Base-by-base conservation (phyloP, 2,797 vertebrate genomes). In the Threskiornis aethiopicus region DNA sequence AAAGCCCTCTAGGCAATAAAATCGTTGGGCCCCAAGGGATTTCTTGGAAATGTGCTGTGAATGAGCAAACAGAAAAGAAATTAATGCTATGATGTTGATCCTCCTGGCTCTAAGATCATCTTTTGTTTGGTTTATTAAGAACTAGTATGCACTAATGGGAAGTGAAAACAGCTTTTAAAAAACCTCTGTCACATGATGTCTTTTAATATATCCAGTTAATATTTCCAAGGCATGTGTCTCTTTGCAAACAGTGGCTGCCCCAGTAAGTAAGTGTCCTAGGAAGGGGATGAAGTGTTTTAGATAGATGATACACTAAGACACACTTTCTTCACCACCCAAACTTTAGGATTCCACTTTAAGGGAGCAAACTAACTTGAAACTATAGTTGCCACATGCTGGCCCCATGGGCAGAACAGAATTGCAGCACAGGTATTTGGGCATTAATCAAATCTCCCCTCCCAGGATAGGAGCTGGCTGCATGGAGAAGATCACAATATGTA, bases 61-160 rank as follows among this genome's bases (percentile, higher is more conserved):
- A 85, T 91, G 82, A 93, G 70, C 47, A 89, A 95, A 87, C 13
- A 93, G 73, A 76, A 92, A 93, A 89, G 5, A 90, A 82, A 89
- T 82, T 73, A 80, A 52, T 51, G 51, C 25, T 82, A 13, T 66
- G 58, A 13, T 66, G 58, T 46, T 79, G 82, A 83, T 84, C 8
- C 39, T 90, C 46, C 29, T 61, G 61, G n/a, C 37, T 92, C 39
- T 41, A n/a, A 79, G 26, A 72, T 59, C 59, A 84, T 28, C 61
- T 87, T 93, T 86, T 75, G 29, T 72, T 89, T 89, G 55, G 13
- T 87, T 91, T 79, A 69, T 61, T 94, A 77, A 83, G n/a, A 84
- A 31, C 37, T 82, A 41, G 29, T 49, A 70, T 21, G 67, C 25
- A 39, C 17, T 85, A 80, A 92, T 57, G 39, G 51, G 59, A 92